phyloP scores from a whole-genome alignment of 2,888 invertebrate genomes.

The Malachius bipustulatus region DNA sequence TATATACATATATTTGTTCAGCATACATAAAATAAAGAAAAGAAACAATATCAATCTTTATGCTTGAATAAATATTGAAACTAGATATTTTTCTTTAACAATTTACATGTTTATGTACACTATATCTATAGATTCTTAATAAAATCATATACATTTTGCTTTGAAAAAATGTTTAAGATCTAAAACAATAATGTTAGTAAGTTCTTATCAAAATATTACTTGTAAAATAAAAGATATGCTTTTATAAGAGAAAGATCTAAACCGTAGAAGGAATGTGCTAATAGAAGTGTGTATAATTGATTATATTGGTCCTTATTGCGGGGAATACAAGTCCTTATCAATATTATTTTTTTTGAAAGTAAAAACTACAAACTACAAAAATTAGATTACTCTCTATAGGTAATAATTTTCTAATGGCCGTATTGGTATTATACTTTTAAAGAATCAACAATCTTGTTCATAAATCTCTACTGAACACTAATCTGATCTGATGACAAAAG shows the following conservation, averaged over 20 bases:
- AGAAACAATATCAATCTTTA: slow-evolving; percentile 23
- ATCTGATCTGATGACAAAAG: too few relatives aligned
- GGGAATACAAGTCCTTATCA: too few relatives aligned
- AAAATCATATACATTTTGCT: slow-evolving; percentile 25
- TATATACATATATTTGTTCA: slow-evolving; percentile 21
- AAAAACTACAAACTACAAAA: too few relatives aligned
- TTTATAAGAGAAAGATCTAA: slow-evolving; percentile 8
- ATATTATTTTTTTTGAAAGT: too few relatives aligned
- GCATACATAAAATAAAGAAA: slow-evolving; percentile 29
- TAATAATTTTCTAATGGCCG: too few relatives aligned
- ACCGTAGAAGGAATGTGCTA: slow-evolving; percentile 17
- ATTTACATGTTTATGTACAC: slow-evolving; percentile 30
- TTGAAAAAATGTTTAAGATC: too few relatives aligned
- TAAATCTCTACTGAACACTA: too few relatives aligned
- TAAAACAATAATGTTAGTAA: too few relatives aligned
- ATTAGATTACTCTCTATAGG: too few relatives aligned
- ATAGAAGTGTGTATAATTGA: slow-evolving; percentile 13
- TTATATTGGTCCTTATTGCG: slow-evolving; percentile 29
- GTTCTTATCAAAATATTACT: slow-evolving; percentile 11
- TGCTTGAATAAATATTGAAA: neutral
- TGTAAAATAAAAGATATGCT: slow-evolving; percentile 6
- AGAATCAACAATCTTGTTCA: too few relatives aligned
- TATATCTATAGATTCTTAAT: slow-evolving; percentile 23
- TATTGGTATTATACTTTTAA: too few relatives aligned
- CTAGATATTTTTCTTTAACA: slow-evolving; percentile 10